Percentiles rank a stretch among this genome's conserved stretches.
These are phyloP conservation scores for Nasonia vitripennis DNA, from an alignment of 1,140 invertebrate genomes.

Conservation along the genomic window DNA sequence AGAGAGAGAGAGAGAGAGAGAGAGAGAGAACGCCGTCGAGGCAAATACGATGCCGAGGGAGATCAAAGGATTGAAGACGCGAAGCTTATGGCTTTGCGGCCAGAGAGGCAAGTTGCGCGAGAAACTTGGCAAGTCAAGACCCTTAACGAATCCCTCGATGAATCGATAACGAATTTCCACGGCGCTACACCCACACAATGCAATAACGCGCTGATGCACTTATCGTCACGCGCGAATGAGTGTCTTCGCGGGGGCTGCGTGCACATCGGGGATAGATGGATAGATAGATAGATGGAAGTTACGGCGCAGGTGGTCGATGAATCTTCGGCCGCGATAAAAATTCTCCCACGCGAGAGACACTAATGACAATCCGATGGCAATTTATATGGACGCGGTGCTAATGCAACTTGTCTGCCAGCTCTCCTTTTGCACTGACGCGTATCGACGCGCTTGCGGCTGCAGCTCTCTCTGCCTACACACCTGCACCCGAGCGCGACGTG, in stretches of 20 bases:
- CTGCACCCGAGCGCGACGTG: neutral
- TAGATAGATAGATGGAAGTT: neutral
- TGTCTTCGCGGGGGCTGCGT: neutral
- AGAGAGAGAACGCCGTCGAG: neutral
- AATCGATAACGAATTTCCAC: neutral
- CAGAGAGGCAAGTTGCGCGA: neutral
- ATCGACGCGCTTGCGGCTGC: neutral
- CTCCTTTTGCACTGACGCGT: neutral
- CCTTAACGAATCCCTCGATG: neutral
- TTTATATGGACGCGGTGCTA: slow-evolving; percentile 5
- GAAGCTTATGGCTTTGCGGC: neutral
- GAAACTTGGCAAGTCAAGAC: neutral
- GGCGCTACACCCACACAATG: neutral
- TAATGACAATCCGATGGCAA: slow-evolving; percentile 42
- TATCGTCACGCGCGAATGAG: neutral
- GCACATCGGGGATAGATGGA: neutral
- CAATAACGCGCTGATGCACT: neutral
- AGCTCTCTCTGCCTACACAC: neutral
- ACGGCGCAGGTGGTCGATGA: slow-evolving; percentile 28
- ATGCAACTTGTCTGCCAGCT: neutral
- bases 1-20: too few relatives aligned
- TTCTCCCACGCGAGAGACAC: neutral
- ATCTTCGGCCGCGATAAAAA: slow-evolving; percentile 13
- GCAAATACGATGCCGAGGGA: neutral
- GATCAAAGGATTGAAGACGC: slow-evolving; percentile 3